Conservation (phyloP, 2,797 vertebrate genomes). For the Bradypodion pumilum region DNA sequence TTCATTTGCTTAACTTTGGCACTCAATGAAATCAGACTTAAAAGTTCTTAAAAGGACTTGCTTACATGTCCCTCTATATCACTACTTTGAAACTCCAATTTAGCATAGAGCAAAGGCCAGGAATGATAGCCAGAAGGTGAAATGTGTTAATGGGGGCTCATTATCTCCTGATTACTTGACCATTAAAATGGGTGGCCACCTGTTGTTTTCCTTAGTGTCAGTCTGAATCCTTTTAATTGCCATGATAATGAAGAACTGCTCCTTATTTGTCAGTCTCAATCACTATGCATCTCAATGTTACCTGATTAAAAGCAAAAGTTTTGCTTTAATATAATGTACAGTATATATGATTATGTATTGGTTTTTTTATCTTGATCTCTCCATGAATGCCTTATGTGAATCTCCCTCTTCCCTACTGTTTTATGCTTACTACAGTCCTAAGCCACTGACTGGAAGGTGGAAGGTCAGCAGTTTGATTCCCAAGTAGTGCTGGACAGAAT, state of each 20-base stretch:
- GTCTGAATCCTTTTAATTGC: constrained; percentile 24
- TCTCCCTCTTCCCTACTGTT: neutral
- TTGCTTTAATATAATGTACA: no score
- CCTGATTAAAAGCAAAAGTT: neutral
- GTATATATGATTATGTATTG: neutral
- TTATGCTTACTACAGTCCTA: no score
- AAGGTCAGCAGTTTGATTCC: no score
- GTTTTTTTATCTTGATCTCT: neutral
- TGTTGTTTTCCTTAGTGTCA: constrained; percentile 34
- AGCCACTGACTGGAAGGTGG: no score
- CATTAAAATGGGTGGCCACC: constrained; percentile 49
- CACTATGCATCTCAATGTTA: neutral
- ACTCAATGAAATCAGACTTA: neutral
- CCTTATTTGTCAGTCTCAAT: neutral
- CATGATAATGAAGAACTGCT: neutral
- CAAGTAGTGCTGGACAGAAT: no score
- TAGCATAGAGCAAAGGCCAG: neutral
- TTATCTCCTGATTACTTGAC: constrained; percentile 49
- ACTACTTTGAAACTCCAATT: neutral
- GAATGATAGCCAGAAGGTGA: constrained; percentile 15
- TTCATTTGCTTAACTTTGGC: neutral
- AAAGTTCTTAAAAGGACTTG: neutral
- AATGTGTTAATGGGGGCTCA: constrained; percentile 46
- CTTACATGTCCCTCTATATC: neutral
- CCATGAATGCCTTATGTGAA: neutral